Conservation (phyloP, 2,113 vertebrate species). For the Cheirogaleus medius region DNA sequence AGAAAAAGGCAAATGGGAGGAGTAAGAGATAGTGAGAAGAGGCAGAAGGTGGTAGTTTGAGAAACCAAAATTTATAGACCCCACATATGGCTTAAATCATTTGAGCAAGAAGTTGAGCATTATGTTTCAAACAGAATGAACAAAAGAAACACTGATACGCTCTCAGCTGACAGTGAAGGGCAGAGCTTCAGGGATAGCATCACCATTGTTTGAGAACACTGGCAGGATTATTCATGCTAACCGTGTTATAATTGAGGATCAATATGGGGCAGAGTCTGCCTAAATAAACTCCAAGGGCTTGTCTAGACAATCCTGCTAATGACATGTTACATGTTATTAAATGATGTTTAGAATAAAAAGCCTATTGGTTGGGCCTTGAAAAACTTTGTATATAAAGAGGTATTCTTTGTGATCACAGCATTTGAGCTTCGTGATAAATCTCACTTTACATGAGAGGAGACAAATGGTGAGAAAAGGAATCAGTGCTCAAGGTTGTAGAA, state of each 20-base stretch:
- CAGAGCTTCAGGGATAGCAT: not conserved
- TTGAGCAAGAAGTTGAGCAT: not conserved
- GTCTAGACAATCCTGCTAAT: slow-evolving; percentile 2
- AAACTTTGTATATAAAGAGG: slow-evolving; percentile 30
- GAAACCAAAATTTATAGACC: slow-evolving; percentile 15
- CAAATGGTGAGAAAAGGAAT: not conserved
- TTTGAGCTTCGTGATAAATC: not conserved
- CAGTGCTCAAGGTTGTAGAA: not conserved
- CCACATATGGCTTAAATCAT: not conserved
- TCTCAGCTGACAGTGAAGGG: not conserved
- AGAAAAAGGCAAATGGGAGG: not conserved
- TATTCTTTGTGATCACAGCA: not conserved
- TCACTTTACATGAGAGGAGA: not conserved
- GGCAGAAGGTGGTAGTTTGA: not conserved
- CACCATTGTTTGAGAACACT: not conserved
- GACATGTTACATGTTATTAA: slow-evolving; percentile 51
- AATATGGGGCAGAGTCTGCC: not conserved
- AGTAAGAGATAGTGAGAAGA: not conserved
- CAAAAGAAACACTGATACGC: not conserved
- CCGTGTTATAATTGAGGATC: slow-evolving; percentile 32
- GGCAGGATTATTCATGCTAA: slow-evolving; percentile 47
- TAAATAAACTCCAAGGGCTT: slow-evolving; percentile 42
- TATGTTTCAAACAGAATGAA: slow-evolving; percentile 4
- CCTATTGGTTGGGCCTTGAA: not conserved
- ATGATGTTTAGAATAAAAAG: slow-evolving; percentile 36